phyloP scores from a whole-genome alignment of 2,797 vertebrate species.

The Syngnathus acus region DNA sequence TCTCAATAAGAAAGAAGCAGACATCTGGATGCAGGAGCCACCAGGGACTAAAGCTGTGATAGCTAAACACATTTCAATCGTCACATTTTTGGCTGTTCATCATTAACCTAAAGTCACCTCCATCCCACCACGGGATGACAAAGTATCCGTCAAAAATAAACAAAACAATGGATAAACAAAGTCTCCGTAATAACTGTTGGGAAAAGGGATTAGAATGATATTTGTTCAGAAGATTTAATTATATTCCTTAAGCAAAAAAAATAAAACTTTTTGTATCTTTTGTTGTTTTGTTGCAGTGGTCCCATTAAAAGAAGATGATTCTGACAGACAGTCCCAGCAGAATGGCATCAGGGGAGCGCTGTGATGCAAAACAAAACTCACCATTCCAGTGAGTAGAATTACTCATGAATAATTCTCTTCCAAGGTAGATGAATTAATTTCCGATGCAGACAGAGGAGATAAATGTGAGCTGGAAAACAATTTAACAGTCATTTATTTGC shows the following conservation, averaged over 20 bases:
- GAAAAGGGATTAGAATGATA: constrained; percentile 52
- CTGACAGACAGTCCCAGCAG: constrained; percentile 56
- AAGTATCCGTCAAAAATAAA: constrained; percentile 47
- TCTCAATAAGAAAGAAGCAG: constrained; percentile 45
- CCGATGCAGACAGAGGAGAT: constrained; percentile 47
- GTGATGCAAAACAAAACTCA: constrained; percentile 57
- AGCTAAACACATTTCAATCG: constrained; percentile 26
- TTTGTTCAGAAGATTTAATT: constrained; percentile 46
- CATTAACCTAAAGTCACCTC: constrained; percentile 62
- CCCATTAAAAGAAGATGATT: constrained; percentile 35
- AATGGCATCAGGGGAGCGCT: constrained; percentile 37
- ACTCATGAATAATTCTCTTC: constrained; percentile 71
- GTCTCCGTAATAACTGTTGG: constrained; percentile 47
- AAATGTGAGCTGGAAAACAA: constrained; percentile 54
- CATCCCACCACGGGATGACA: constrained; percentile 42
- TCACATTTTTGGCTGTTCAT: constrained; percentile 50
- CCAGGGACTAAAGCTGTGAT: constrained; percentile 44
- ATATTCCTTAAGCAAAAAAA: constrained; percentile 45
- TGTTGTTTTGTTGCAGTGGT: constrained; percentile 34
- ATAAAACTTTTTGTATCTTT: constrained; percentile 23
- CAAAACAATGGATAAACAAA: constrained; percentile 49
- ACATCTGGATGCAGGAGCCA: constrained; percentile 55
- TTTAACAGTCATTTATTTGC: constrained; percentile 31
- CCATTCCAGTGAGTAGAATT: constrained; percentile 61
- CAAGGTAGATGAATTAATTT: constrained; percentile 57